Percentiles rank a stretch among this genome's conserved stretches.
Evolutionary conservation across 2,113 vertebrate genomes (phyloP).

Genomic region (Pedionomus torquatus): DNA sequence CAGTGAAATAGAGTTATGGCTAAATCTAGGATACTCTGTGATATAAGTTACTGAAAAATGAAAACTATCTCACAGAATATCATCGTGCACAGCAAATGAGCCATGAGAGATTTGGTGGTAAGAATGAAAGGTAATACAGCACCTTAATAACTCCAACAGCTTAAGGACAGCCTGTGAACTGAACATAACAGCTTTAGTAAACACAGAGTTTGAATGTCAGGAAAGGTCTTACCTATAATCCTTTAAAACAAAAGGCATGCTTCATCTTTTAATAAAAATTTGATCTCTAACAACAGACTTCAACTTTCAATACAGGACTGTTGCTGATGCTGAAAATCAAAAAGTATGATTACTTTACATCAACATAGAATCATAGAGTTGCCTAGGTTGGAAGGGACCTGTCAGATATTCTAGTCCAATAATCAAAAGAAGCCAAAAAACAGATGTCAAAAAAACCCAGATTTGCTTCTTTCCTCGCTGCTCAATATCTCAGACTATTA

Average conservation of each 20-base stretch:
- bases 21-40: not conserved
- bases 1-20: not conserved
- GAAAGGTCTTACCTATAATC: not conserved
- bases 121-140: conserved; percentile 7
- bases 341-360: not conserved
- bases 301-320: not conserved
- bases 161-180: conserved; percentile 23
- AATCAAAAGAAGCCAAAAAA: not conserved
- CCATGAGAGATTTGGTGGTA: conserved; percentile 7
- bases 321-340: not conserved
- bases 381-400: too few relatives aligned
- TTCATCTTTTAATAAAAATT: not conserved
- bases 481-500: not conserved
- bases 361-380: not conserved
- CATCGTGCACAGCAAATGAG: not conserved
- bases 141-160: not conserved
- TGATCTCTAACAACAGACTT: not conserved
- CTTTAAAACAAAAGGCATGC: not conserved
- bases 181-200: not conserved
- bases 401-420: too few relatives aligned
- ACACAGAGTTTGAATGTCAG: not conserved
- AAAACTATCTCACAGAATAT: conserved; percentile 32
- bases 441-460: fast-evolving
- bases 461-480: not conserved
- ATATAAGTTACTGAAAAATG: conserved; percentile 41